A percentile compares a stretch with the other conserved stretches of the same genome.
Conservation (phyloP, 2,888 invertebrate genomes). For the Parascotia fuliginaria region DNA sequence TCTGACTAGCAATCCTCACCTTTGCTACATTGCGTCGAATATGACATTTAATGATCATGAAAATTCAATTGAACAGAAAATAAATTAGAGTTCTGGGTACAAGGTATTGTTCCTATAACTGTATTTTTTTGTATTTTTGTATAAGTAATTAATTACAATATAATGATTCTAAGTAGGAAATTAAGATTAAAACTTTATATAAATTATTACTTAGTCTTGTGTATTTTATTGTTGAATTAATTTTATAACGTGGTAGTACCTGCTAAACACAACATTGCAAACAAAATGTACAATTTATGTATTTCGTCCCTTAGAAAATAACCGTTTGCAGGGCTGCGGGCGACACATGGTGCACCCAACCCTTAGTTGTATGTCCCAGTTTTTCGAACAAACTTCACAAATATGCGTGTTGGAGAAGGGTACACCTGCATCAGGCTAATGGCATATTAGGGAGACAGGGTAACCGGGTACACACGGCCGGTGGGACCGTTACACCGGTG, state of each 20-base stretch:
- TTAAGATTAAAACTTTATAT: no score
- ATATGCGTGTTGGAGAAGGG: slow-evolving; percentile 74
- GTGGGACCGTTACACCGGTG: slow-evolving; percentile 36
- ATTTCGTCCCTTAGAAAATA: slow-evolving; percentile 19
- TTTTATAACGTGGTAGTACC: background rate
- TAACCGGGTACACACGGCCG: slow-evolving; percentile 46
- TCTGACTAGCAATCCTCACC: no score
- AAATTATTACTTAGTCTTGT: no score
- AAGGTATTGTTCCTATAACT: no score
- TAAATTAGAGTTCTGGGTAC: no score
- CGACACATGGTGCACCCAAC: slow-evolving; percentile 39
- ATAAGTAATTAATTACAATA: no score
- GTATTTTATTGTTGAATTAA: background rate
- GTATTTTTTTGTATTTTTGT: no score
- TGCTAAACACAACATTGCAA: slow-evolving; percentile 14
- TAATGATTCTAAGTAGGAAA: no score
- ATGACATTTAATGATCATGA: no score
- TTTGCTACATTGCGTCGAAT: no score
- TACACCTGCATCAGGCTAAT: slow-evolving; percentile 79
- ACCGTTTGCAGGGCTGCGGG: slow-evolving; percentile 8
- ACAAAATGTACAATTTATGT: slow-evolving; percentile 22
- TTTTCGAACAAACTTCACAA: slow-evolving; percentile 67
- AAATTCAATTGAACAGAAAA: no score
- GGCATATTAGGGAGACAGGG: slow-evolving; percentile 74
- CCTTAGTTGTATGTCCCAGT: slow-evolving; percentile 31